phyloP scores from a whole-genome alignment of 2,888 invertebrate genomes.

The Apodemia hepburni region DNA sequence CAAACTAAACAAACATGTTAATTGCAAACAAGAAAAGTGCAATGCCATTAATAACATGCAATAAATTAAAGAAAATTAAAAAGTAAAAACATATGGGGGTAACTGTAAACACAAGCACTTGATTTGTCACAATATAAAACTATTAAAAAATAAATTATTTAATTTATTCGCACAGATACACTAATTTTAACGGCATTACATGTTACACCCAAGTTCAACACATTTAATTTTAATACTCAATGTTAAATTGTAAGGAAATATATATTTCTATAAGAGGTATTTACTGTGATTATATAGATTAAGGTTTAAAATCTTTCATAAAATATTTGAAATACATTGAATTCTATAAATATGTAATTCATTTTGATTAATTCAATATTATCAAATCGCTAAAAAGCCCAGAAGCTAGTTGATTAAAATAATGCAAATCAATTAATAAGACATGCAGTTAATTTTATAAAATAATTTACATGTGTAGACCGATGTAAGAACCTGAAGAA shows the following conservation, averaged over 20 bases:
- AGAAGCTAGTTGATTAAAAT: neutral
- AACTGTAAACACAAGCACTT: slow-evolving; percentile 27
- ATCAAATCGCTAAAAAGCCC: neutral
- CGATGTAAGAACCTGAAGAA: too few relatives aligned
- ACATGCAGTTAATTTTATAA: neutral
- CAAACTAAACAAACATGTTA: slow-evolving; percentile 14
- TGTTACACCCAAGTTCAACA: too few relatives aligned
- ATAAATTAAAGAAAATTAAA: slow-evolving; percentile 18
- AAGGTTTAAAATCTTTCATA: neutral
- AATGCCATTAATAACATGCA: slow-evolving; percentile 17
- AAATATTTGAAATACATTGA: neutral
- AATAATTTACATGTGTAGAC: neutral
- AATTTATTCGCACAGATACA: neutral
- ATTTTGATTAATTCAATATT: neutral
- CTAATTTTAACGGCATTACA: neutral
- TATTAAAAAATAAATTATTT: slow-evolving; percentile 8
- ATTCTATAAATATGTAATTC: neutral
- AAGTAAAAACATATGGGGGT: slow-evolving; percentile 19
- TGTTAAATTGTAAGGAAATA: neutral
- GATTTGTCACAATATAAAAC: slow-evolving; percentile 17
- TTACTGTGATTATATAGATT: neutral
- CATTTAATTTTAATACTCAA: neutral
- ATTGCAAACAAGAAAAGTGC: slow-evolving; percentile 23
- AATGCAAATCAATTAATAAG: neutral
- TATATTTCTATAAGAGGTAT: neutral